Base-by-base conservation (phyloP, 2,888 invertebrate species). In the Malacosoma neustria region DNA sequence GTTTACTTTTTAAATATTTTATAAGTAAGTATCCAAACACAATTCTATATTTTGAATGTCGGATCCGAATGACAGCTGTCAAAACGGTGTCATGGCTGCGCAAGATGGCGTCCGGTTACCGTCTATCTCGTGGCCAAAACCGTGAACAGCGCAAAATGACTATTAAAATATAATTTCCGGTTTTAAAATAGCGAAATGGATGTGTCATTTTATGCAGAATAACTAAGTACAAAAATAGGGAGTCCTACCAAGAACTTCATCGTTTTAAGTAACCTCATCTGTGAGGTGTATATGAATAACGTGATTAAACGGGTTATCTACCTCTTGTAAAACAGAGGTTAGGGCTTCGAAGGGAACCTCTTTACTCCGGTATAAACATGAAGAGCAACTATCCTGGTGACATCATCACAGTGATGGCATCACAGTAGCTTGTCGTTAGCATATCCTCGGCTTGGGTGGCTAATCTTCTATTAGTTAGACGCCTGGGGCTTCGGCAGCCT, bases 71-170 rank as follows among this genome's bases (percentile, higher is more conserved):
- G 84, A 84, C 84, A 82, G 80, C 79, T 84, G 84, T 84, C 84
- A 84, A 74, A 79, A 67, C 74, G 69, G 66, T 66, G 77, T 79
- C 73, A 79, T 71, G 72, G 72, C 72, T 59, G 40, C 61, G 69
- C 72, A 72, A 71, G 61, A 70, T 71, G 73, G 82, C 82, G 81
- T 84, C 80, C 80, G 80, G 82, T 84, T 80, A 79, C 84, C 66
- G 79, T 71, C 79, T 59, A 61, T 74, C 75, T 65, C 52, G 50
- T 42, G 61, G 55, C 65, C 71, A 54, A 48, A 39, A 61, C 63
- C 76, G 73, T 76, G 75, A 73, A 65, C 61, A 51, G 51, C 52
- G 64, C 74, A 72, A 77, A 75, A 72, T 69, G 63, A 72, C 57
- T 65, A 70, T 63, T 64, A 60, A 60, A 73, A 68, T 66, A 67